Evolutionary conservation across 2,888 invertebrate genomes (phyloP).

Genomic region (Melitaea athalia): DNA sequence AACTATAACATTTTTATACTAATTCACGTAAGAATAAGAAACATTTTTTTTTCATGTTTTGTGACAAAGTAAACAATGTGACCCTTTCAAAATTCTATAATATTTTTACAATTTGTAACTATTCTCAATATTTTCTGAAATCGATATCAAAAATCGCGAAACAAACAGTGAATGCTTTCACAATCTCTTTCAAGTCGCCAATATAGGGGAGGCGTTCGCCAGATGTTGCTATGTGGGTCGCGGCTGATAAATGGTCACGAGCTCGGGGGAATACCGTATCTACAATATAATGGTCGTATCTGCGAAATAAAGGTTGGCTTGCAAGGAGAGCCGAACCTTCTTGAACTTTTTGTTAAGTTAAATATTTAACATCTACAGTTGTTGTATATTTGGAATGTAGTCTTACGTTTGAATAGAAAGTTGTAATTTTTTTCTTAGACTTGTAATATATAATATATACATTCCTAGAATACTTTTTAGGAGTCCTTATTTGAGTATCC

Average conservation of each 20-base stretch:
- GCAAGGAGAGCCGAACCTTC: background rate
- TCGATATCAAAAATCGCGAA: constrained; percentile 11
- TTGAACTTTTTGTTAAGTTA: constrained; percentile 1
- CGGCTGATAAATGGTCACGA: constrained; percentile 69
- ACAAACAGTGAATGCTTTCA: constrained; percentile 25
- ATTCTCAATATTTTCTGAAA: background rate
- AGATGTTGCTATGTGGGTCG: constrained; percentile 75
- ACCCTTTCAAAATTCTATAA: background rate
- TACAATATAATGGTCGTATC: constrained; percentile 47
- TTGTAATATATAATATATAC: too few species aligned
- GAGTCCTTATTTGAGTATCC: too few species aligned
- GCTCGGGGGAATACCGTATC: constrained; percentile 63
- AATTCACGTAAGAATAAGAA: background rate
- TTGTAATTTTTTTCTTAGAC: too few species aligned
- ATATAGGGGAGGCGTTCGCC: constrained; percentile 46
- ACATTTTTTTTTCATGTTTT: too few species aligned
- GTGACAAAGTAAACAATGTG: too few species aligned
- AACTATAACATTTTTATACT: background rate
- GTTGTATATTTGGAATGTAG: background rate
- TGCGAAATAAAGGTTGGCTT: constrained; percentile 37
- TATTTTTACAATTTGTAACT: background rate
- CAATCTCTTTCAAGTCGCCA: constrained; percentile 45
- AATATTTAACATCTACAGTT: background rate
- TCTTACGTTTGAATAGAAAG: too few species aligned
- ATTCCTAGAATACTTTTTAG: too few species aligned